A percentile compares a stretch with the other conserved stretches of the same genome.
phyloP scores from a whole-genome alignment of 2,113 vertebrate species.

The Phodopus roborovskii region DNA sequence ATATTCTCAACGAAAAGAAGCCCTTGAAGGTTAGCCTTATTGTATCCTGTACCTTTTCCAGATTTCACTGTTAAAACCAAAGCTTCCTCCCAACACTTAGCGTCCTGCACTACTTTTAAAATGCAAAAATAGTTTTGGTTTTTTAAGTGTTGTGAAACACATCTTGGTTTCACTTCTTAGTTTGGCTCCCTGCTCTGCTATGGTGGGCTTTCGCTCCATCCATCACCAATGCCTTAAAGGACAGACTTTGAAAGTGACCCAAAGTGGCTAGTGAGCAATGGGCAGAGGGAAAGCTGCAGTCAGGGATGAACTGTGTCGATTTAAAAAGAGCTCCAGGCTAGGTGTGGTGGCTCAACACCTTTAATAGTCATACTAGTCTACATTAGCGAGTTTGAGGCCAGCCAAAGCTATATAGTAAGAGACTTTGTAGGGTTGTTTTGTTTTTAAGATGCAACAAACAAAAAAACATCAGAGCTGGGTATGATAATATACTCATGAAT shows the following conservation, averaged over 20 bases:
- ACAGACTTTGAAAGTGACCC: slow-evolving; percentile 5
- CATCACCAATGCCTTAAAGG: background rate
- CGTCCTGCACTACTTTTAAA: slow-evolving; percentile 55
- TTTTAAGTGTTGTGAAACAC: slow-evolving; percentile 33
- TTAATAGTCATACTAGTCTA: background rate
- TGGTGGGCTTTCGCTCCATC: background rate
- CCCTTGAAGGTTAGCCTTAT: slow-evolving; percentile 34
- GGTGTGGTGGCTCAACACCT: background rate
- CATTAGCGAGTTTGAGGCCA: background rate
- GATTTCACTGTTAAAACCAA: slow-evolving; percentile 48
- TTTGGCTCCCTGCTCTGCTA: background rate
- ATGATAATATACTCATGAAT: background rate
- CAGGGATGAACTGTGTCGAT: background rate
- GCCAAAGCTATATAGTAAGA: background rate
- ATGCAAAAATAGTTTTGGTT: slow-evolving; percentile 38
- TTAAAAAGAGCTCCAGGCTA: background rate
- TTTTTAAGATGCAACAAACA: background rate
- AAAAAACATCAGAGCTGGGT: background rate
- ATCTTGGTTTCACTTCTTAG: slow-evolving; percentile 1
- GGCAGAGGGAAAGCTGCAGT: background rate
- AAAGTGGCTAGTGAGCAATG: background rate
- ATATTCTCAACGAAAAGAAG: slow-evolving; percentile 9
- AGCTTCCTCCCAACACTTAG: slow-evolving; percentile 9
- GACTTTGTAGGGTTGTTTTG: background rate
- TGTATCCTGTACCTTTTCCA: background rate